Base-by-base conservation (phyloP, 2,888 invertebrate genomes). In the Eupithecia vulgata region DNA sequence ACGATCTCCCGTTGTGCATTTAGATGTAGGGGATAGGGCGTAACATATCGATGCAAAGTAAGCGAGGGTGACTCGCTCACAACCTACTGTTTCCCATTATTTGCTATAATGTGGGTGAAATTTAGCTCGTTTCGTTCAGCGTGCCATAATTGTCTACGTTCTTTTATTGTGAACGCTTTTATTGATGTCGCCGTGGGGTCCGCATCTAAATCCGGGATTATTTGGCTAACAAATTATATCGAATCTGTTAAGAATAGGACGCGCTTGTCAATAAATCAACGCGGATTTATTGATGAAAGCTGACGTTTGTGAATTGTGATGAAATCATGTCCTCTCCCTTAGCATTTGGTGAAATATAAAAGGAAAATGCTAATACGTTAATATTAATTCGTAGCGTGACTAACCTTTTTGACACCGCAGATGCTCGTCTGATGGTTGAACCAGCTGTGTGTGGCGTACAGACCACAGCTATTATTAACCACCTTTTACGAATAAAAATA, bases 151-250 rank as follows among this genome's bases (percentile, higher is more conserved):
- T 92, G 92, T 91, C 90, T 89, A 85, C 86, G 85, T 86, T 88
- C 90, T 89, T 92, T 91, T 92, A 92, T 92, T 87, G 81, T 82
- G 81, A 85, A 82, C 81, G 84, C 79, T 86, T 87, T 87, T 85
- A 87, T 87, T 87, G 85, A 86, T 86, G 81, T 81, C 83, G 81
- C 78, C 75, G 81, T 83, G 83, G 87, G 85, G 85, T 82, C 76
- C 82, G 88, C 91, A 91, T 87, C 88, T 80, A 90, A 92, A 93
- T 90, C 91, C 91, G 85, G 93, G 93, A 94, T 94, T 94, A 94
- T 94, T 94, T 94, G 92, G 92, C 91, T 94, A 93, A 94, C 94
- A 94, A 94, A 94, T 94, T 94, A 93, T 90, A 89, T 88, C 85
- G 91, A 91, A 91, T 93, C 92, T 90, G 91, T 88, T 88, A 85